These are phyloP conservation scores for Drosophila villosipedis DNA, from an alignment of 2,888 invertebrate species.

Conservation along the genomic window DNA sequence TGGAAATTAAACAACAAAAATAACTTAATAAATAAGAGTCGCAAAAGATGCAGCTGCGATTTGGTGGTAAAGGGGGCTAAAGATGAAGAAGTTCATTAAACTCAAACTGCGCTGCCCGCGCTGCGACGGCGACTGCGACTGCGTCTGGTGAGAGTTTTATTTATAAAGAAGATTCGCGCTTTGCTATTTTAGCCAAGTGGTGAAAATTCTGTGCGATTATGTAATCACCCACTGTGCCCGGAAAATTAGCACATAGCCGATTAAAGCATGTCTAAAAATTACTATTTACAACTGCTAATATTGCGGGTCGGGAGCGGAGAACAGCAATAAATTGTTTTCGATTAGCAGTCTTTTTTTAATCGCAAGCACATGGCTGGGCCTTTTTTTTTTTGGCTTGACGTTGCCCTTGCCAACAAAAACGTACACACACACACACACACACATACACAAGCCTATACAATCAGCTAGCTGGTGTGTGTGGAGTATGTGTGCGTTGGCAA, in stretches of 20 bases:
- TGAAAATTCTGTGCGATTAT: constrained; percentile 58
- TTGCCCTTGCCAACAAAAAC: constrained; percentile 51
- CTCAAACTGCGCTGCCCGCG: constrained; percentile 23
- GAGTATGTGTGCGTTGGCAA: constrained; percentile 35
- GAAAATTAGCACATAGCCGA: constrained; percentile 53
- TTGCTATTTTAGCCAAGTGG: constrained; percentile 64
- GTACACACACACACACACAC: constrained; percentile 17
- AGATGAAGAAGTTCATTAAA: constrained; percentile 51
- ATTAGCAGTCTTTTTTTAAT: constrained; percentile 59
- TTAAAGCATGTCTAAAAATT: constrained; percentile 11
- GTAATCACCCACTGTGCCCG: constrained; percentile 48
- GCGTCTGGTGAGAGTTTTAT: constrained; percentile 54
- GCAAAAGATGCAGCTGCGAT: constrained; percentile 21
- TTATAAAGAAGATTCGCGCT: constrained; percentile 62
- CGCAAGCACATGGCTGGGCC: constrained; percentile 71
- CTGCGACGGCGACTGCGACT: constrained; percentile 28
- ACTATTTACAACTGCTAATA: constrained; percentile 15
- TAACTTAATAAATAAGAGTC: constrained; percentile 13
- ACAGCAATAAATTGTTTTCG: constrained; percentile 21
- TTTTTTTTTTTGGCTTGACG: constrained; percentile 63
- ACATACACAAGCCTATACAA: constrained; percentile 12
- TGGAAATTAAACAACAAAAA: constrained; percentile 47
- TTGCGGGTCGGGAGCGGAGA: neutral
- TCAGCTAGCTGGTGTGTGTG: constrained; percentile 9
- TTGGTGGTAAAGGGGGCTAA: neutral